Conservation (phyloP, 2,113 vertebrate species). For the Sprattus sprattus region DNA sequence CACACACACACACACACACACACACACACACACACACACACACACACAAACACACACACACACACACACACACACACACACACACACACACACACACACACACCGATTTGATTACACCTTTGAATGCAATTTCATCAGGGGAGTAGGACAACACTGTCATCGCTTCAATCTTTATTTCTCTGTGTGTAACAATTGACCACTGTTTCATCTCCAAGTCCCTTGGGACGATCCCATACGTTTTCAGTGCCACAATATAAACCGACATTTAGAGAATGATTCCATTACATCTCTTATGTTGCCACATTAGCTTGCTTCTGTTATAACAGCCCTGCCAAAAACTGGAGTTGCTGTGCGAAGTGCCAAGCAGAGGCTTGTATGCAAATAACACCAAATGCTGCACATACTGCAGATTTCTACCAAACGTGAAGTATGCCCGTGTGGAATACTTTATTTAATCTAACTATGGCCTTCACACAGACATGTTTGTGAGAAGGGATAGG, state of each 20-base stretch:
- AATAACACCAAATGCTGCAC: background rate
- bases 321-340: constrained; percentile 27
- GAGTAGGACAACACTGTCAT: constrained; percentile 49
- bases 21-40: background rate
- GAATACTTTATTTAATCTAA: background rate
- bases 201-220: constrained; percentile 35
- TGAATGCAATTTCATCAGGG: constrained; percentile 52
- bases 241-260: constrained; percentile 34
- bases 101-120: constrained; percentile 56
- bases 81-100: constrained; percentile 40
- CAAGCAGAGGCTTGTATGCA: background rate
- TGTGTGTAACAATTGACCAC: constrained; percentile 55
- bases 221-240: constrained; percentile 33
- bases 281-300: constrained; percentile 42
- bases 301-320: constrained; percentile 37
- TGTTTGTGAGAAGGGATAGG: background rate
- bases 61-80: background rate
- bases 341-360: background rate
- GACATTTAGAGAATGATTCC: constrained; percentile 47
- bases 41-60: background rate
- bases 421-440: background rate
- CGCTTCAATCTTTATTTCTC: constrained; percentile 49
- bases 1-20: background rate
- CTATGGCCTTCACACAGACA: background rate
- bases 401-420: background rate